A percentile compares a stretch with the other conserved stretches of the same genome.
Conservation (phyloP, 2,113 vertebrate genomes). For the Dasyprocta punctata region DNA sequence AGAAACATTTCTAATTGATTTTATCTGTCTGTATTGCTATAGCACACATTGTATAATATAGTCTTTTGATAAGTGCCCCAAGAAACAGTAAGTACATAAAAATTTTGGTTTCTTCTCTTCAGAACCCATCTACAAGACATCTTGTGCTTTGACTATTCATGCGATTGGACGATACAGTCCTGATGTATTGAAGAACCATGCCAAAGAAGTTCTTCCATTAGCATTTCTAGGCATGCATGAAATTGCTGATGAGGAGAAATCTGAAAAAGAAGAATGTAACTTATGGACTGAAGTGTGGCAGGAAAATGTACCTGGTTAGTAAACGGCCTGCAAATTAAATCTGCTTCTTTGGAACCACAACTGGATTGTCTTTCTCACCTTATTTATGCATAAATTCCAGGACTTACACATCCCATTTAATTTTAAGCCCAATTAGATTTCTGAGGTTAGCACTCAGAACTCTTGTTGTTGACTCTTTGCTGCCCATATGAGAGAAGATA, state of each 20-base stretch:
- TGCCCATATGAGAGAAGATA: not conserved
- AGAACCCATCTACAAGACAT: constrained; percentile 94
- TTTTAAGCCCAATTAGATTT: not conserved
- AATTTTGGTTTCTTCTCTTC: constrained; percentile 43
- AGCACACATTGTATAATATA: not conserved
- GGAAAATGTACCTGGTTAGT: constrained; percentile 96
- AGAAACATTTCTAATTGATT: not conserved
- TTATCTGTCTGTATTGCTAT: not conserved
- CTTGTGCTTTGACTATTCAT: constrained; percentile 93
- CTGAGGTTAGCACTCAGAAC: not conserved
- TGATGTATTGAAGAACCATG: constrained; percentile 95
- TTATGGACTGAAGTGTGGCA: constrained; percentile 98
- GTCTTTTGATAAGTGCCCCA: not conserved
- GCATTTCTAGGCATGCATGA: constrained; percentile 99
- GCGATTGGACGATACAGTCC: constrained; percentile 97
- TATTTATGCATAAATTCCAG: not conserved
- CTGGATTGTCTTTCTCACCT: not conserved
- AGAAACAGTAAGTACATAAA: not conserved
- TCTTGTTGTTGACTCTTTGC: not conserved
- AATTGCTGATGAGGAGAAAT: constrained; percentile 92
- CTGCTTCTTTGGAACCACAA: constrained; percentile 11
- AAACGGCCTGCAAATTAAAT: not conserved
- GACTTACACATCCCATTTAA: not conserved
- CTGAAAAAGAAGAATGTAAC: constrained; percentile 91
- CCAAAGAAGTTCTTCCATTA: constrained; percentile 92